Evolutionary conservation across 1,140 invertebrate genomes (phyloP).

Genomic region (Bombus superbus): DNA sequence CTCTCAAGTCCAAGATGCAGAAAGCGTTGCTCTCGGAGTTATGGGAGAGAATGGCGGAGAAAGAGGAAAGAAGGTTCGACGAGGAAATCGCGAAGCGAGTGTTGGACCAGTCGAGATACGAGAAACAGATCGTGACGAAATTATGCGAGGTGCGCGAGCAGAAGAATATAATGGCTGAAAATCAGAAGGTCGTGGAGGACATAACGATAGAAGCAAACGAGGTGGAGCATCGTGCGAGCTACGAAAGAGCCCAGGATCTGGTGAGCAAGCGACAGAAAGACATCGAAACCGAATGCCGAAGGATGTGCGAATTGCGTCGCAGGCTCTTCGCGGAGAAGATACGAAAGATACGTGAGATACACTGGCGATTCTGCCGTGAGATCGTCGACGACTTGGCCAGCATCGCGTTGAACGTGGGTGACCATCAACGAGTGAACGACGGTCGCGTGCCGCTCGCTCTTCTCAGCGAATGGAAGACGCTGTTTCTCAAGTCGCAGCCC

Average conservation of each 20-base stretch:
- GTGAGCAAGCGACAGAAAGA: slow-evolving; percentile 77
- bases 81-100: slow-evolving; percentile 82
- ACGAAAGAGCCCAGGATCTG: slow-evolving; percentile 81
- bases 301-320: slow-evolving; percentile 82
- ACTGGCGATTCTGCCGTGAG: slow-evolving; percentile 81
- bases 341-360: slow-evolving; percentile 77
- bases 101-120: slow-evolving; percentile 85
- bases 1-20: slow-evolving; percentile 71
- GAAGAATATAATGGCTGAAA: slow-evolving; percentile 82
- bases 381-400: slow-evolving; percentile 82
- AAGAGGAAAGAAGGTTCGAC: slow-evolving; percentile 82
- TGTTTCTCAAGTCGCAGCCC: slow-evolving; percentile 83
- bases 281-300: slow-evolving; percentile 82
- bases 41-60: slow-evolving; percentile 75
- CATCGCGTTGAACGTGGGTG: slow-evolving; percentile 81
- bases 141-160: slow-evolving; percentile 84
- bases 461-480: slow-evolving; percentile 82
- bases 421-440: slow-evolving; percentile 79
- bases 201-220: slow-evolving; percentile 81
- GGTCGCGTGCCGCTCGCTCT: slow-evolving; percentile 78
- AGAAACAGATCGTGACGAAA: slow-evolving; percentile 85
- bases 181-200: slow-evolving; percentile 81
- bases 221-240: slow-evolving; percentile 78
- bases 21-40: slow-evolving; percentile 72
- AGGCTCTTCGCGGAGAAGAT: slow-evolving; percentile 79